A percentile compares a stretch with the other conserved stretches of the same genome.
Evolutionary conservation across 2,113 vertebrate genomes (phyloP).

Genomic region (Catagonus wagneri): DNA sequence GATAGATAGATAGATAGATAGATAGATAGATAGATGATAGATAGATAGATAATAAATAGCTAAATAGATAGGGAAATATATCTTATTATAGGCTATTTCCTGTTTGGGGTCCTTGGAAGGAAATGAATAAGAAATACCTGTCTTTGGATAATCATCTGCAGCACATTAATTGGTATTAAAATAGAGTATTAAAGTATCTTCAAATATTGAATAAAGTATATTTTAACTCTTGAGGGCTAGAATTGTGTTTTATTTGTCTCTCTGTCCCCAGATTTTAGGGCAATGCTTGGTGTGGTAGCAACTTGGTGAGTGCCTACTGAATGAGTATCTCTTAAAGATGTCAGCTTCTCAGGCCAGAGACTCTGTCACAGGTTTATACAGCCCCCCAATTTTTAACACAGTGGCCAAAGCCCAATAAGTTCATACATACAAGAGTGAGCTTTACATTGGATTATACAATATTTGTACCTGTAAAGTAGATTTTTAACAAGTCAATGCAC

Average conservation of each 20-base stretch:
- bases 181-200: background rate
- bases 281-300: background rate
- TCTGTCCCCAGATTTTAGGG: background rate
- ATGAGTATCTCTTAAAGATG: background rate
- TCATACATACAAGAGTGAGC: background rate
- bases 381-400: background rate
- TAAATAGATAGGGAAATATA: background rate
- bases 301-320: background rate
- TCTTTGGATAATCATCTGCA: background rate
- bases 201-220: background rate
- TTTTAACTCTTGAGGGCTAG: background rate
- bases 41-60: too few relatives aligned
- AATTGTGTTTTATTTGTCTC: background rate
- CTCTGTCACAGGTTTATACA: background rate
- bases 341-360: background rate
- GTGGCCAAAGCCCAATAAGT: background rate
- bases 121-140: background rate
- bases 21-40: too few relatives aligned
- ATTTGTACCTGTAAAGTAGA: background rate
- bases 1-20: too few relatives aligned
- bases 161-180: background rate
- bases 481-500: background rate
- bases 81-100: background rate
- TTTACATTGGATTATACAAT: background rate
- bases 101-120: background rate